Evolutionary conservation across 2,888 invertebrate species (phyloP).

Genomic region (Spilarctia lutea): DNA sequence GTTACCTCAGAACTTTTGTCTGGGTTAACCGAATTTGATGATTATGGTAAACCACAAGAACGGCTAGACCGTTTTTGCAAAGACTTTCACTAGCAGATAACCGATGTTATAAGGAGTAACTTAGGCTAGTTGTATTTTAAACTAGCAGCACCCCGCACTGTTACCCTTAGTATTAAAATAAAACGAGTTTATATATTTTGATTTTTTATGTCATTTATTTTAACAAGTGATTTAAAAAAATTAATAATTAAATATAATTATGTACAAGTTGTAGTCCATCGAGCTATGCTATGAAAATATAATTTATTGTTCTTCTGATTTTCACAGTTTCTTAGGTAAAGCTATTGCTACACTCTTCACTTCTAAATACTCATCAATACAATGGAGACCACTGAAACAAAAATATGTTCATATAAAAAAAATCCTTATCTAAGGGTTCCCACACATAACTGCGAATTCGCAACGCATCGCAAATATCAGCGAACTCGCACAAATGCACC

Average conservation of each 20-base stretch:
- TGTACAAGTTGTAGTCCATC: neutral
- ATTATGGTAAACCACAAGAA: too few relatives aligned
- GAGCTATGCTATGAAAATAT: neutral
- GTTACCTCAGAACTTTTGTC: too few relatives aligned
- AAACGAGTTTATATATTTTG: neutral
- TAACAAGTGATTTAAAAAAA: neutral
- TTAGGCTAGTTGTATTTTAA: too few relatives aligned
- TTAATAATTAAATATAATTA: neutral
- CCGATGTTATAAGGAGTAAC: too few relatives aligned
- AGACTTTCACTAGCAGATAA: too few relatives aligned
- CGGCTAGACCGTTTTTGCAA: too few relatives aligned
- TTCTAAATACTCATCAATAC: slow-evolving; percentile 89
- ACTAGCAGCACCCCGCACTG: too few relatives aligned
- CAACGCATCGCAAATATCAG: too few relatives aligned
- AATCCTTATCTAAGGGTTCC: too few relatives aligned
- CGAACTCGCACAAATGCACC: too few relatives aligned
- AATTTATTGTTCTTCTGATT: neutral
- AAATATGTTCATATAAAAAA: neutral
- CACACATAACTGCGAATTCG: too few relatives aligned
- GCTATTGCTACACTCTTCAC: slow-evolving; percentile 88
- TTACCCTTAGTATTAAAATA: neutral
- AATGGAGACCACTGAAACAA: slow-evolving; percentile 17
- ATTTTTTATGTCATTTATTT: neutral
- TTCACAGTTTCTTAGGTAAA: slow-evolving; percentile 59
- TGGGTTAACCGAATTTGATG: too few relatives aligned